Base-by-base conservation (phyloP, 2,888 invertebrate species). In the Argyresthia goedartella region DNA sequence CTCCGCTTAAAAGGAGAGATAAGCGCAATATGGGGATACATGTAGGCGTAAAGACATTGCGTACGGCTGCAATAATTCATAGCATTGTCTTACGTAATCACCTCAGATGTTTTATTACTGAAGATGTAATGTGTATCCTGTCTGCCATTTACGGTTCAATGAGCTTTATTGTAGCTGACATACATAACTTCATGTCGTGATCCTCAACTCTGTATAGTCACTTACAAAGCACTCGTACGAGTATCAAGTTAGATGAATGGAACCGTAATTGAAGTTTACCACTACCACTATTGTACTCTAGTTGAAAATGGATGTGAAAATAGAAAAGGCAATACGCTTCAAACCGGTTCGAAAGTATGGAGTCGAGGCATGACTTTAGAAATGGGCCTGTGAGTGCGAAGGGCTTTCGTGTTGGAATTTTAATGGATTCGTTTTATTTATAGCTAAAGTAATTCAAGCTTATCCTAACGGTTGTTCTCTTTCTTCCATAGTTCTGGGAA, bases 381-480 rank as follows among this genome's bases (percentile, higher is more conserved):
- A 60, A 62, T 58, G 62, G 62, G 56, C 60, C 58, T 15, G 61
- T 63, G 60, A 64, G 60, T 63, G 69, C 65, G 60, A 66, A 59
- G 65, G 71, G 66, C 72, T 71, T 73, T 75, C 74, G 68, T 74
- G 72, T 61, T 60, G 69, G 73, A 61, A 76, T 76, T 67, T 74
- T 73, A 79, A 76, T 76, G 62, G 71, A 69, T 59, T 60, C 67
- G 71, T 65, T 65, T 57, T 50, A 53, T 60, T 59, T 9, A 9
- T 53, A 55, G 57, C 58, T 59, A 53, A 59, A 56, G 57, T 56
- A 56, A 56, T 59, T 58, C 49, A 54, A 61, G 54, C 55, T 64
- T 63, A 60, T 56, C 93, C 93, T 60, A 95, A 95, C 80, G 92
- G 93, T 49, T 94, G 88, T 89, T 71, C 93, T 89, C 66, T 94